These are phyloP conservation scores for Argopecten irradians DNA, from an alignment of 1,140 invertebrate genomes.

Conservation along the genomic window DNA sequence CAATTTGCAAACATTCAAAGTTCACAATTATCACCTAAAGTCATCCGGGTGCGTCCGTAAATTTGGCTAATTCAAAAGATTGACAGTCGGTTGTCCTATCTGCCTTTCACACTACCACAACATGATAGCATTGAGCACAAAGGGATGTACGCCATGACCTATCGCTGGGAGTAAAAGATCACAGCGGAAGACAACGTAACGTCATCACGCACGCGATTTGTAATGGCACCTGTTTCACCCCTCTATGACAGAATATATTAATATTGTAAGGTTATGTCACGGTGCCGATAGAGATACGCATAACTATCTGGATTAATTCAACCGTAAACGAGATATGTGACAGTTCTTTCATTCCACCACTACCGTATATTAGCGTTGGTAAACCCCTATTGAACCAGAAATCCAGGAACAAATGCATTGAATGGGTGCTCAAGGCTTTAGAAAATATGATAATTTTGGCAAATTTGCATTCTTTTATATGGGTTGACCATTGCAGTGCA, in stretches of 20 bases:
- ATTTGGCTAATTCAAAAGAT: not conserved
- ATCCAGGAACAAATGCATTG: not conserved
- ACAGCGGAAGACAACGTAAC: constrained; percentile 14
- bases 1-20: constrained; percentile 17
- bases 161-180: constrained; percentile 6
- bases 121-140: constrained; percentile 2
- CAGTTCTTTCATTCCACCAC: not conserved
- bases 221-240: constrained; percentile 20
- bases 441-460: constrained; percentile 7
- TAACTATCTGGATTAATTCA: constrained; percentile 18
- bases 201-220: constrained; percentile 20
- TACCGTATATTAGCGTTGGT: constrained; percentile 7
- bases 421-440: not conserved
- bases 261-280: constrained; percentile 13
- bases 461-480: not conserved
- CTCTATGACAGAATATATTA: constrained; percentile 12
- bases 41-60: constrained; percentile 19
- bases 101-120: constrained; percentile 6
- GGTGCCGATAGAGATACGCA: constrained; percentile 7
- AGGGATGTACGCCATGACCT: constrained; percentile 13
- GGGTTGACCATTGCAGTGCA: not conserved
- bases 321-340: not conserved
- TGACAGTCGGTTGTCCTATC: not conserved
- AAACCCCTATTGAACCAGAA: constrained; percentile 16
- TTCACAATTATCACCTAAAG: constrained; percentile 11